Evolutionary conservation across 2,888 invertebrate species (phyloP), one percentile per base, ranked within the genome.

Genomic region (Cephus spinipes): DNA sequence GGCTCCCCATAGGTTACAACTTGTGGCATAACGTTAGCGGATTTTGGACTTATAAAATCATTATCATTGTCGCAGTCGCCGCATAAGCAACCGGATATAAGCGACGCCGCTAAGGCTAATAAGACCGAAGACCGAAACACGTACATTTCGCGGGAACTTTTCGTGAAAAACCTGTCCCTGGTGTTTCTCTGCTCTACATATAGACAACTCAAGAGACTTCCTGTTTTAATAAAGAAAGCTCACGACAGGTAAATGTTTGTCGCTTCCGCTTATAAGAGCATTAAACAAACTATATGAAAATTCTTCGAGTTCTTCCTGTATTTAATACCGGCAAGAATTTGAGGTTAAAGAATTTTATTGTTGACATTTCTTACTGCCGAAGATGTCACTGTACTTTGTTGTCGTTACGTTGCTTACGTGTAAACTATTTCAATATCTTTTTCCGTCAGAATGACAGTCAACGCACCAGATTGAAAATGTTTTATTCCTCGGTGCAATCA

Each of bases 1-100:
- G 84, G 84, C 0, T 83, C 83, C 23, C 83, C 84, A 31, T 87
- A 85, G 4, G 84, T 85, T 71, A 87, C 76, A 31, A 86, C 78
- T 75, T 84, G 30, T 30, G 80, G 78, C 68, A 77, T 80, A n/a
- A 71, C 69, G 55, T 73, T 32, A 74, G 76, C 36, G 30, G 71
- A 11, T 23, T 3, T 11, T 34, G 71, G 31, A 9, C 23, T 30
- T 31, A 30, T 11, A 35, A 33, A 40, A 32, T 68, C 15, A 69
- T 74, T 11, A 30, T 12, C 40, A 40, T 40, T 1, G 34, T 34
- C n/a, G 23, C 73, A 32, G 34, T 30, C n/a, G 73, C 23, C 32
- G 69, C 15, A 40, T 40, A 40, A 40, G 40, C 40, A 15, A 40
- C 4, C 40, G 40, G 23, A 4, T 55, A 9, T 36, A 32, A 78